Percentiles rank a stretch among this genome's conserved stretches.
Evolutionary conservation across 2,888 invertebrate species (phyloP).

Genomic region (Andrena chrysosceles): DNA sequence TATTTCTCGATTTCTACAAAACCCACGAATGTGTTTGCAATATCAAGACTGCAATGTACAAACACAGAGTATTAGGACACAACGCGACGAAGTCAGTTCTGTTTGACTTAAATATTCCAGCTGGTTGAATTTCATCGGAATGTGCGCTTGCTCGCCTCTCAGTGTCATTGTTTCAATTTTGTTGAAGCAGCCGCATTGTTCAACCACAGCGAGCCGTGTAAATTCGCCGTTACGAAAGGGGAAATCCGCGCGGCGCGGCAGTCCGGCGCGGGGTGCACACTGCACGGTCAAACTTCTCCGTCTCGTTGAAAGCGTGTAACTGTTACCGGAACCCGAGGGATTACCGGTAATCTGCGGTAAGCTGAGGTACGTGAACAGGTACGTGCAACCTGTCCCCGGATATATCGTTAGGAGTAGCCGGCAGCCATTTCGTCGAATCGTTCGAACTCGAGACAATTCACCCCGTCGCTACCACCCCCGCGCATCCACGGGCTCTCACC

Average conservation of each 20-base stretch:
- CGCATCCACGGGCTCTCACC: constrained; percentile 32
- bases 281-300: constrained; percentile 65
- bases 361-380: constrained; percentile 75
- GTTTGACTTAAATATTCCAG: no score
- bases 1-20: no score
- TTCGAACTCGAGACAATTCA: constrained; percentile 65
- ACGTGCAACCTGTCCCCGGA: constrained; percentile 75
- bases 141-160: no score
- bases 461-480: constrained; percentile 30
- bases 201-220: no score
- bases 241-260: constrained; percentile 11
- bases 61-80: no score
- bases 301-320: constrained; percentile 77
- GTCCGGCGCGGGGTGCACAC: constrained; percentile 48
- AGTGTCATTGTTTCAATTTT: no score
- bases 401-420: constrained; percentile 76
- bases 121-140: no score
- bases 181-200: no score
- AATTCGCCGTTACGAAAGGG: no score
- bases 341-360: constrained; percentile 80
- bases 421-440: constrained; percentile 72
- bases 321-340: constrained; percentile 79
- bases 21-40: no score
- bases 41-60: no score
- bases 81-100: no score